phyloP scores from a whole-genome alignment of 2,797 vertebrate species.

The Tokudaia tokunoshimensis region DNA sequence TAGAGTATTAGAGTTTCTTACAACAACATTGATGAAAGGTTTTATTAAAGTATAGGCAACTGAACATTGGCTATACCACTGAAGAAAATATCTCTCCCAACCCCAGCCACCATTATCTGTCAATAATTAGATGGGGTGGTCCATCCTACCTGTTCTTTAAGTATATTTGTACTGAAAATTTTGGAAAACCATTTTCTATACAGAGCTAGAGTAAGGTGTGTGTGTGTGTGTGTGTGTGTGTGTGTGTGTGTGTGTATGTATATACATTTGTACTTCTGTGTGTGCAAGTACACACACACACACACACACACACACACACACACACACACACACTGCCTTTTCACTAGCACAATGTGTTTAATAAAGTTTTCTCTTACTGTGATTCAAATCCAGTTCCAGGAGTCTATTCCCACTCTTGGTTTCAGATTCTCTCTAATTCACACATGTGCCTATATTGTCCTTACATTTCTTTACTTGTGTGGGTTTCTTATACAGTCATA shows the following conservation, averaged over 20 bases:
- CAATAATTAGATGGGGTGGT: background rate
- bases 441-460: constrained; percentile 46
- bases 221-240: background rate
- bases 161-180: constrained; percentile 7
- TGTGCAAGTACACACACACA: background rate
- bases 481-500: constrained; percentile 36
- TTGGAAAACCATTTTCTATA: constrained; percentile 30
- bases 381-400: background rate
- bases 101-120: background rate
- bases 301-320: background rate
- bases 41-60: background rate
- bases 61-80: background rate
- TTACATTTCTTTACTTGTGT: constrained; percentile 5
- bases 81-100: background rate
- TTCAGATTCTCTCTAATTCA: constrained; percentile 63
- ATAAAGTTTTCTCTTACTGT: constrained; percentile 37
- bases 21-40: background rate
- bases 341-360: constrained; percentile 28
- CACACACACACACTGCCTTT: background rate
- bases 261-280: background rate
- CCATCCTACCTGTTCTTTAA: background rate
- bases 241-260: background rate
- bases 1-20: background rate
- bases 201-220: background rate
- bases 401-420: constrained; percentile 9